Conservation (phyloP, 2,888 invertebrate genomes). For the Catocala fraxini region DNA sequence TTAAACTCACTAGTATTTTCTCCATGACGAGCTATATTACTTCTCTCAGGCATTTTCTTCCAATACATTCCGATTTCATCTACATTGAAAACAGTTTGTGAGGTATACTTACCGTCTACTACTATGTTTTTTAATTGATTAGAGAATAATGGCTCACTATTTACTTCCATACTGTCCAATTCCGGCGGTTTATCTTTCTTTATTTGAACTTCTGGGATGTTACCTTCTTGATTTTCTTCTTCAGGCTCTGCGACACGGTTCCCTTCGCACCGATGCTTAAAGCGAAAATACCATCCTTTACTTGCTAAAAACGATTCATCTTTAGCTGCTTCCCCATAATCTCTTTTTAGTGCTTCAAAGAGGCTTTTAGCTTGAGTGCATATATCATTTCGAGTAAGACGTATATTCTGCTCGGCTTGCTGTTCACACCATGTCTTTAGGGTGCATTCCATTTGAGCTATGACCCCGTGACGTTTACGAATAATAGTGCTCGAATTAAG, state of each 20-base stretch:
- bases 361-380: constrained; percentile 35
- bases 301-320: constrained; percentile 33
- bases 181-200: not conserved
- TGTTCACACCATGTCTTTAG: constrained; percentile 34
- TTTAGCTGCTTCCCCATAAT: constrained; percentile 33
- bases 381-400: constrained; percentile 29
- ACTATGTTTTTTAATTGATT: constrained; percentile 21
- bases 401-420: constrained; percentile 29
- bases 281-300: constrained; percentile 43
- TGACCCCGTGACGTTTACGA: constrained; percentile 18
- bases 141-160: constrained; percentile 35
- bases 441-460: constrained; percentile 33
- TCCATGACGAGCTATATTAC: constrained; percentile 31
- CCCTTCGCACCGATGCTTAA: constrained; percentile 39
- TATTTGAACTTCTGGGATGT: not conserved
- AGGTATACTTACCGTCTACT: constrained; percentile 10
- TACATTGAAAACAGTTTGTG: constrained; percentile 32
- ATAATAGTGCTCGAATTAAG: constrained; percentile 26
- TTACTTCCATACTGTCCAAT: constrained; percentile 14
- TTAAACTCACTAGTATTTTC: constrained; percentile 45
- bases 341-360: constrained; percentile 36
- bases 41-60: constrained; percentile 40
- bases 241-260: constrained; percentile 32
- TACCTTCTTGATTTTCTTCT: constrained; percentile 12
- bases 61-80: constrained; percentile 38